These are phyloP conservation scores for Champsocephalus gunnari DNA, from an alignment of 2,797 vertebrate genomes.

Conservation along the genomic window DNA sequence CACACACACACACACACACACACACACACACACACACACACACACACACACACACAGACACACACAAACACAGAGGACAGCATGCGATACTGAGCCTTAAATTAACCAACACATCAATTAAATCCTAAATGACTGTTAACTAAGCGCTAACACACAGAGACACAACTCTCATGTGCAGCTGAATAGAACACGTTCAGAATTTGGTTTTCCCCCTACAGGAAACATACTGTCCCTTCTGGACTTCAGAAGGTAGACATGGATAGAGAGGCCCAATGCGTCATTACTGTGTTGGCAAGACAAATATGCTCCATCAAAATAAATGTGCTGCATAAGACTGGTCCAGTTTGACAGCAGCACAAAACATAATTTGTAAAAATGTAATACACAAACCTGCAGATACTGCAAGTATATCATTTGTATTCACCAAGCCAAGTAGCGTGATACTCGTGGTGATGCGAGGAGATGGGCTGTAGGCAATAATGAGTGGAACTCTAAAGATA, in stretches of 20 bases:
- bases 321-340: too few relatives aligned
- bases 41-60: neutral
- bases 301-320: constrained; percentile 59
- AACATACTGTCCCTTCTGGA: constrained; percentile 60
- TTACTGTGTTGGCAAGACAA: constrained; percentile 48
- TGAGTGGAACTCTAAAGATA: neutral
- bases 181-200: constrained; percentile 36
- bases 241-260: constrained; percentile 49
- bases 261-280: constrained; percentile 51
- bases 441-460: neutral
- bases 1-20: too few relatives aligned
- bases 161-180: constrained; percentile 37
- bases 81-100: constrained; percentile 16
- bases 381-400: constrained; percentile 33
- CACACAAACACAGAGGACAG: constrained; percentile 21
- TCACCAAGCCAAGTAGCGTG: constrained; percentile 5
- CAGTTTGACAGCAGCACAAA: constrained; percentile 42
- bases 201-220: constrained; percentile 53
- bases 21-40: too few relatives aligned
- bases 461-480: neutral
- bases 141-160: constrained; percentile 23
- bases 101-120: constrained; percentile 41
- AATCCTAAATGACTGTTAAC: constrained; percentile 47
- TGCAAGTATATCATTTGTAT: constrained; percentile 26
- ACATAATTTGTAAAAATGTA: constrained; percentile 32